A percentile compares a stretch with the other conserved stretches of the same genome.
phyloP scores from a whole-genome alignment of 2,113 vertebrate genomes.

The Boulengeromyrus knoepffleri region DNA sequence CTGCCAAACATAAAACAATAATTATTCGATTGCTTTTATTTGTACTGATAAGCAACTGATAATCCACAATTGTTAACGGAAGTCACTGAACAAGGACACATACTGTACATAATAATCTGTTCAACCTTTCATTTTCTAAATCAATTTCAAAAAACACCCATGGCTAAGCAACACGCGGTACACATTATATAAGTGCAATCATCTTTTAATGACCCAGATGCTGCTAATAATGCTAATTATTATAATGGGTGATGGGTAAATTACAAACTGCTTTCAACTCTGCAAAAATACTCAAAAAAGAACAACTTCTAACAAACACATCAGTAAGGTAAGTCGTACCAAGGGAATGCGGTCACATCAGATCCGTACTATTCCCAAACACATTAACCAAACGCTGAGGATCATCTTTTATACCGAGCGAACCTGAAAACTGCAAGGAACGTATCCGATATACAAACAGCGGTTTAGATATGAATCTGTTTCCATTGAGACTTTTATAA shows the following conservation, averaged over 20 bases:
- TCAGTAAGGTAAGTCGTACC: neutral
- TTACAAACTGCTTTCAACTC: neutral
- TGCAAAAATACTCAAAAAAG: neutral
- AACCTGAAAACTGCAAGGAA: neutral
- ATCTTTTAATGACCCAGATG: neutral
- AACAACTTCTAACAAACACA: neutral
- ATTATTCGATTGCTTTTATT: neutral
- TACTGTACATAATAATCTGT: neutral
- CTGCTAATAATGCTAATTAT: neutral
- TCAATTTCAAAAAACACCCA: neutral
- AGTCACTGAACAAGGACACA: neutral
- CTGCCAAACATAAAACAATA: neutral
- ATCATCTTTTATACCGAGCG: neutral
- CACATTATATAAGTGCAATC: neutral
- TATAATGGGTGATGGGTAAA: neutral
- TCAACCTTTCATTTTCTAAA: neutral
- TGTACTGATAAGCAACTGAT: neutral
- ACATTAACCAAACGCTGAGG: neutral
- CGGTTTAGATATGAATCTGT: neutral
- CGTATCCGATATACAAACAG: neutral
- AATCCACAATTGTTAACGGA: neutral
- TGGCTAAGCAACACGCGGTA: neutral
- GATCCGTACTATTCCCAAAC: neutral
- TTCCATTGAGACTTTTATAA: neutral
- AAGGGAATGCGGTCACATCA: neutral